Base-by-base conservation (phyloP, 2,888 invertebrate species). In the Thyatira batis region DNA sequence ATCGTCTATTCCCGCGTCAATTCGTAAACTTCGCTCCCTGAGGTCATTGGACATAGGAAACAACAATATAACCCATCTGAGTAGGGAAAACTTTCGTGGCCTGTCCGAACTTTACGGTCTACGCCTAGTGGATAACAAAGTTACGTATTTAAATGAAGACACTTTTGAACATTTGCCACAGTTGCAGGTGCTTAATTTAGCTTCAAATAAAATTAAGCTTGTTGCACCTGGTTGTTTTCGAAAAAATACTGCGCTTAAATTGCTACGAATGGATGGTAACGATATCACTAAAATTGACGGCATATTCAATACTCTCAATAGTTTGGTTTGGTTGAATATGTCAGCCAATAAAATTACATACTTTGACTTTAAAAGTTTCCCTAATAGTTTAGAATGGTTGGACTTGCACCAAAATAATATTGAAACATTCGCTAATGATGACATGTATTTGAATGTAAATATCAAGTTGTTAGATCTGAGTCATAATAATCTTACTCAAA, bases 21-120 rank as follows among this genome's bases (percentile, higher is more conserved):
- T 96, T 51, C 93, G 94, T 44, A 94, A 94, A 78, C 90, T 97
- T 58, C 88, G 93, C 49, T 94, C 94, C 66, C 85, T 97, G 57
- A 95, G 95, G 82, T 95, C 95, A 20, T 90, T 97, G 63, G 96
- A 97, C 88, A 93, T 97, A 64, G 96, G 96, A 20, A 95, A 96
- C 78, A 97, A 97, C 87, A 94, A 93, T 77, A 95, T 98, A 80
- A 93, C 94, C 73, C 91, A 92, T 61, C 92, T 98, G 64, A 94
- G 92, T 62, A 94, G 95, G 75, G 93, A 94, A 69, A 95, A 95
- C 64, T 96, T 97, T 78, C 93, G 93, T 67, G 96, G 96, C 10
- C 87, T 97, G 59, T 93, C 94, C 59, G 94, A 95, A 75, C 92
- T 98, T 60, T 95, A 95, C 73, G 95, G 96, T 53, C 90, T 98